Evolutionary conservation across 2,888 invertebrate species (phyloP), one percentile per base, ranked within the genome.

Genomic region (Sinelater perroti): DNA sequence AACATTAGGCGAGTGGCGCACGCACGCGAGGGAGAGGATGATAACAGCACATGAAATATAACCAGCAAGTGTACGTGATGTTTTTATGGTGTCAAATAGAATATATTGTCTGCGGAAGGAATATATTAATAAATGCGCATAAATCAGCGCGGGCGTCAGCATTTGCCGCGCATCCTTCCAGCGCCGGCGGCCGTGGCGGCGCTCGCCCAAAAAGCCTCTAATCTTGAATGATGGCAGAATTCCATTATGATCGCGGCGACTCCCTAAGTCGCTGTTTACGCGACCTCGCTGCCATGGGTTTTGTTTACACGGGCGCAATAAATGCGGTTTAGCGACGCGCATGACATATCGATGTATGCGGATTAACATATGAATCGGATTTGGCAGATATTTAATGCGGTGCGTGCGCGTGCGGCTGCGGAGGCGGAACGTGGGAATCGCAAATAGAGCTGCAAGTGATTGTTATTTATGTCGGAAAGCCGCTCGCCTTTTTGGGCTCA

Each of bases 341-440:
- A 70, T 75, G 74, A 73, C 73, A 74, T 74, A 73, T 75, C 73
- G 73, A 75, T 73, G 67, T 71, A 47, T 58, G 61, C 58, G 70
- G 76, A 77, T 78, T 77, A 76, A 72, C 77, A 76, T 77, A 76
- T 74, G 76, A 76, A 77, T 77, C 75, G 73, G 76, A 78, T 77
- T 77, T 77, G 77, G 75, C 73, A 74, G 75, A 76, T 75, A 75
- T 76, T 76, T 77, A 76, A 77, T 75, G 75, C 74, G 73, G 75
- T 69, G 74, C 71, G 69, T 68, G 70, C 72, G 73, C 72, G 72
- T 70, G 71, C 66, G 66, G 64, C 66, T 60, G 68, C 64, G 58
- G 60, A 69, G 69, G 68, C 68, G 67, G 67, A 71, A 76, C 77
- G 78, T 78, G 78, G 77, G 78, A 78, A 78, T 73, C 61, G 75